These are phyloP conservation scores for Tridacna crocea DNA, from an alignment of 2,888 invertebrate genomes.

Conservation along the genomic window DNA sequence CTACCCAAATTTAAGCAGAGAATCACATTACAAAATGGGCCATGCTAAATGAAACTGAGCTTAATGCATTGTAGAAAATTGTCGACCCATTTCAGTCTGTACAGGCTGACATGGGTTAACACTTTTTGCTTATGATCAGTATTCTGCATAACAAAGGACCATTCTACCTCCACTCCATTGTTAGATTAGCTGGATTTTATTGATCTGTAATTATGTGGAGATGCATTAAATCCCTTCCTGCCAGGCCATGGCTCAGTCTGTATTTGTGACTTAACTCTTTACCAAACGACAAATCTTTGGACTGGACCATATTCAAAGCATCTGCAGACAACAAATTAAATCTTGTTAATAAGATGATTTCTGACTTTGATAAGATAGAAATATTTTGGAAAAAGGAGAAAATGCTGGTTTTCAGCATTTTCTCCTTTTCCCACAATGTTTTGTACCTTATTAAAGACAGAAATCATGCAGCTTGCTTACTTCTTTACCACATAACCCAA, in stretches of 20 bases:
- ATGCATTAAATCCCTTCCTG: no score
- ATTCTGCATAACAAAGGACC: no score
- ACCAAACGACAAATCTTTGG: not conserved
- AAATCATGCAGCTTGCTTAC: no score
- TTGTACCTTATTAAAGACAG: no score
- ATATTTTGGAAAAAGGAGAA: not conserved
- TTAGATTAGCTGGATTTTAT: not conserved
- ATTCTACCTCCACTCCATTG: not conserved
- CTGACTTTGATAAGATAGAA: not conserved
- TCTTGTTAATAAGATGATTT: not conserved
- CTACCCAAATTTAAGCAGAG: no score
- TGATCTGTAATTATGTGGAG: no score
- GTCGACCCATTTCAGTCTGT: not conserved
- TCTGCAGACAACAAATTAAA: not conserved
- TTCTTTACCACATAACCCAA: no score
- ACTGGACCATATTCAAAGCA: not conserved
- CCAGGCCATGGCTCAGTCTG: no score
- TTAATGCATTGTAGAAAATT: not conserved
- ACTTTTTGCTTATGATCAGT: not conserved
- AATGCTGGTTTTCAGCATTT: not conserved
- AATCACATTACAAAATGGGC: no score
- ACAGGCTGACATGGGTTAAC: not conserved
- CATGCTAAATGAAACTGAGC: no score
- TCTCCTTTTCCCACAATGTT: not conserved
- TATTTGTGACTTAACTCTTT: no score